Conservation (phyloP, 2,888 invertebrate genomes). For the Morpho deidamia region DNA sequence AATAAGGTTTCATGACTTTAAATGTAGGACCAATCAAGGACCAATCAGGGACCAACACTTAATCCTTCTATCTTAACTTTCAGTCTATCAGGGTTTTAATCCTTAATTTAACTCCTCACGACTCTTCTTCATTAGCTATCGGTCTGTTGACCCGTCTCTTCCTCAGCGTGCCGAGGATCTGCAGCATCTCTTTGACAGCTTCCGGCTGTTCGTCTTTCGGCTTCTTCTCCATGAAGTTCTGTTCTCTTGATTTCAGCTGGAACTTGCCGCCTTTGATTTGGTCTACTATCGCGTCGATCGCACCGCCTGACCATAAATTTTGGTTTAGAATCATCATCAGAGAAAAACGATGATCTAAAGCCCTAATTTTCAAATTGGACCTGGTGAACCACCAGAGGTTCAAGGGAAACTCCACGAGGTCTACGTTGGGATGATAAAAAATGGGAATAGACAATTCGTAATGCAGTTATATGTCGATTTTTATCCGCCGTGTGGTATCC, state of each 20-base stretch:
- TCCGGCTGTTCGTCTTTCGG: slow-evolving; percentile 74
- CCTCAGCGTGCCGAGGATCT: slow-evolving; percentile 78
- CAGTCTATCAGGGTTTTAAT: no score
- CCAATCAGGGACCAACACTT: no score
- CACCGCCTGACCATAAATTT: slow-evolving; percentile 51
- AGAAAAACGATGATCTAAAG: neutral
- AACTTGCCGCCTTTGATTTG: slow-evolving; percentile 87
- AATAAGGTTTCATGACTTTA: no score
- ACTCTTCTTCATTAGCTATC: slow-evolving; percentile 1
- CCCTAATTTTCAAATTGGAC: no score
- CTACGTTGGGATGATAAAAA: no score
- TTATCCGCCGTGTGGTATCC: no score
- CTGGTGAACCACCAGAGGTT: no score
- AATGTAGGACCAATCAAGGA: no score
- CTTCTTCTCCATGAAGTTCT: slow-evolving; percentile 73
- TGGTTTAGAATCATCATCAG: neutral
- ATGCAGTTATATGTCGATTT: no score
- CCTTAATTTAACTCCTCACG: neutral
- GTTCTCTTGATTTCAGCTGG: slow-evolving; percentile 82
- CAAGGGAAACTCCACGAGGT: no score
- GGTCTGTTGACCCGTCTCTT: slow-evolving; percentile 39
- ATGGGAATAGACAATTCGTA: no score
- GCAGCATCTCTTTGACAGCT: slow-evolving; percentile 80
- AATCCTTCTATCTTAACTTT: no score
- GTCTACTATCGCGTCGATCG: slow-evolving; percentile 86